Base-by-base conservation (phyloP, 2,113 vertebrate species). In the Pipra filicauda region DNA sequence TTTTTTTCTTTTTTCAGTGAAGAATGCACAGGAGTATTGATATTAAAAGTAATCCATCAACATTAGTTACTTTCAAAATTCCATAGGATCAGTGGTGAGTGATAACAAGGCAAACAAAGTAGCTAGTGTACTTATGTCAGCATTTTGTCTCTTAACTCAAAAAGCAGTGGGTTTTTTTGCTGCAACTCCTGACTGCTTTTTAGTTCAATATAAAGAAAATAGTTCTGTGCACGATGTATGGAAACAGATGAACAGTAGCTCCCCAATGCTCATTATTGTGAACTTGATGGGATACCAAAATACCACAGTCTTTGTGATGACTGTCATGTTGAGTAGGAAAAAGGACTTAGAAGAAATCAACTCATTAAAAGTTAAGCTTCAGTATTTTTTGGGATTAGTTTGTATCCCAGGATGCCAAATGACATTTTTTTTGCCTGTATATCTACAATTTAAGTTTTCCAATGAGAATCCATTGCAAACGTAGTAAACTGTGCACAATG, bases 41-140 rank as follows among this genome's bases (percentile, higher is more conserved):
- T 91, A 74, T 44, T 70, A 69, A 81, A 84, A 84, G 19, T 81
- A 71, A 76, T 86, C 49, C 13, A 30, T 77, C 67, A 87, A 37
- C 16, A 30, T 70, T 73, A 67, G 31, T 43, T 54, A 61, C 27
- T 96, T 80, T 82, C 74, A 75, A 24, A 88, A 37, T 91, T 91
- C 62, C 33, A 2, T 70, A 71, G 44, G n/a, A 59, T 91, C 55
- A 52, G 26, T 48, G 54, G n/a, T 85, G 31, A 84, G 24, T 57
- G 27, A 57, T 64, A 70, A 84, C n/a, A 76, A 73, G 67, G 27
- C 23, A 83, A 72, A 51, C 12, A 64, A 89, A 64, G 35, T 54
- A 74, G 31, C 58, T 67, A 33, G 20, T 41, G 12, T 76, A 57
- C 30, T 79, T 65, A 26, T 9, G 10, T 74, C 69, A 85, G 28